phyloP scores from a whole-genome alignment of 1,140 invertebrate species.

The Bradysia coprophila region DNA sequence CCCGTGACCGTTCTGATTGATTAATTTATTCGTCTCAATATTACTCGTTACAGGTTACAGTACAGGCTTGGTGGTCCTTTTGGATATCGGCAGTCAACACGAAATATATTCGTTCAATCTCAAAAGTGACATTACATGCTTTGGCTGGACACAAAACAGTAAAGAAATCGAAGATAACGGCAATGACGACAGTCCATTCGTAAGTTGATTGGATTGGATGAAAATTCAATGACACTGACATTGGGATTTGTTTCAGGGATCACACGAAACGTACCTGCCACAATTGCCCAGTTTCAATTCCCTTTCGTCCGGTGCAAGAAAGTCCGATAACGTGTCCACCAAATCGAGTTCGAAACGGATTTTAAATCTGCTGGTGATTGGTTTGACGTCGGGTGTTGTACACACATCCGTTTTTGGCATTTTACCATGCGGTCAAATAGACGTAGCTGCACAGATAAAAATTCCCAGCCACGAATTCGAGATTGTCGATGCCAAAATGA shows the following conservation, averaged over 20 bases:
- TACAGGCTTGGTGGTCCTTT: conserved; percentile 45
- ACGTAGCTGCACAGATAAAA: conserved; percentile 33
- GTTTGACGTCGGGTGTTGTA: conserved; percentile 50
- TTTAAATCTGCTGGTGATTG: conserved; percentile 61
- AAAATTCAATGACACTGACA: conserved; percentile 22
- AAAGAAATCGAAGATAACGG: conserved; percentile 6
- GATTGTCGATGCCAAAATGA: conserved; percentile 36
- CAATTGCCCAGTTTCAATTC: conserved; percentile 23
- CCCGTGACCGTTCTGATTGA: conserved; percentile 3
- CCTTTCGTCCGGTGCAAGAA: conserved; percentile 27
- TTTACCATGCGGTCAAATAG: conserved; percentile 54
- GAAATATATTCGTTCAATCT: conserved; percentile 48
- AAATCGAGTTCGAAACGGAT: conserved; percentile 46
- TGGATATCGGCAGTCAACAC: conserved; percentile 79
- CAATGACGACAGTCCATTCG: conserved; percentile 15
- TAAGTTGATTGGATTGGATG: conserved; percentile 24
- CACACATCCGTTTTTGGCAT: conserved; percentile 68
- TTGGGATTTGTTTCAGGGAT: conserved; percentile 32
- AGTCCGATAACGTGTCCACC: conserved; percentile 36
- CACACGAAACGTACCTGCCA: conserved; percentile 30
- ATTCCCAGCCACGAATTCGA: conserved; percentile 32
- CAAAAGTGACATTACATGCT: conserved; percentile 28
- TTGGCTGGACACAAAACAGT: conserved; percentile 30
- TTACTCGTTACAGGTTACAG: conserved; percentile 37
- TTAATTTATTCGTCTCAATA: conserved; percentile 5